Evolutionary conservation across 2,113 vertebrate species (phyloP).

Genomic region (Capra hircus): DNA sequence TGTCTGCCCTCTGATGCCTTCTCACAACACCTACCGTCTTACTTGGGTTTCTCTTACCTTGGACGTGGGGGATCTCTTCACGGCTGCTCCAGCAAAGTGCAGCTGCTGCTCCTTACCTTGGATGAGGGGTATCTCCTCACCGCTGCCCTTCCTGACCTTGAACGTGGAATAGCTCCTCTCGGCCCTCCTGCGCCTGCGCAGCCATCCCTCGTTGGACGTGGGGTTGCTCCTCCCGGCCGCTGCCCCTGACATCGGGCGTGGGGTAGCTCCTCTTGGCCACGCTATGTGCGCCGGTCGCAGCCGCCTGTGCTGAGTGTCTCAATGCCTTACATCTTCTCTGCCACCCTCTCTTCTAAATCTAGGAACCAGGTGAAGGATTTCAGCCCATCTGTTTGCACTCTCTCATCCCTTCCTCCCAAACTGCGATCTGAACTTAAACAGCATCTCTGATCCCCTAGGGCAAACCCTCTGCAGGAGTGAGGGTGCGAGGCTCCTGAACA

Average conservation of each 20-base stretch:
- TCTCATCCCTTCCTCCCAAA: neutral
- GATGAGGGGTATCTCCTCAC: no score
- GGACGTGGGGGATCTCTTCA: no score
- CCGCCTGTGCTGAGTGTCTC: accelerated
- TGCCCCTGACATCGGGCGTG: accelerated
- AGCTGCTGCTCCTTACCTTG: no score
- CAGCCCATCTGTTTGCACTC: accelerated
- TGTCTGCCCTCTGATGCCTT: no score
- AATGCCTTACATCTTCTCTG: neutral
- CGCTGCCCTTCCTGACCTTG: no score
- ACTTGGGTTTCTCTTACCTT: no score
- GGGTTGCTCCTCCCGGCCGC: accelerated
- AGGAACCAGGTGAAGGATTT: neutral
- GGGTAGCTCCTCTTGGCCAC: no score
- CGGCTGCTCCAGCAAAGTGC: no score
- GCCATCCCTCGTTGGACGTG: no score
- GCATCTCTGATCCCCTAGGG: neutral
- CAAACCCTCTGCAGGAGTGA: neutral
- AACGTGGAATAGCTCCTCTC: no score
- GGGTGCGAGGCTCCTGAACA: neutral
- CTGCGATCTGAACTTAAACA: neutral
- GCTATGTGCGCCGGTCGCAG: accelerated
- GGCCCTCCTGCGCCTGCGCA: accelerated
- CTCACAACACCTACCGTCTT: no score
- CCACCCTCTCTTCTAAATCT: neutral